Evolutionary conservation across 1,140 invertebrate genomes (phyloP).

Genomic region (Drosophila ironensis): DNA sequence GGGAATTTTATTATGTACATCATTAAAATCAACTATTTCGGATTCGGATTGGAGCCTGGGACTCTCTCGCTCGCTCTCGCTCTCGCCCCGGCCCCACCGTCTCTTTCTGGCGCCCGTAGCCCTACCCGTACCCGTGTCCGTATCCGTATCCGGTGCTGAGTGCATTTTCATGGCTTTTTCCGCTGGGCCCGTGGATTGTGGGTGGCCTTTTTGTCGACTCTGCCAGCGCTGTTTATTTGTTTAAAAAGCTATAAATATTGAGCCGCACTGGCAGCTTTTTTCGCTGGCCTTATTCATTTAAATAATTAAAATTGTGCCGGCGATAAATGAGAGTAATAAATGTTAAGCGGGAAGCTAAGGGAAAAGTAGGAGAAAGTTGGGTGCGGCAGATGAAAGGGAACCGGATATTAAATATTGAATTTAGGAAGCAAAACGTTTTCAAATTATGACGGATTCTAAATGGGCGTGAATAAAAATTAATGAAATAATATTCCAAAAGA

Average conservation of each 20-base stretch:
- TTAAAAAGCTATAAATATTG: conserved; percentile 82
- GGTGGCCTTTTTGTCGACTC: conserved; percentile 46
- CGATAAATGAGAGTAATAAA: conserved; percentile 44
- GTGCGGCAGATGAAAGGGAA: neutral
- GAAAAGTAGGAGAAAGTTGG: neutral
- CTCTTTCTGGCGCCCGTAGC: conserved; percentile 4
- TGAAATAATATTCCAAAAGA: too few relatives aligned
- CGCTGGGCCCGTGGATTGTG: conserved; percentile 32
- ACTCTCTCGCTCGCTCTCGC: conserved; percentile 44
- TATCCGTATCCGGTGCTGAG: conserved; percentile 35
- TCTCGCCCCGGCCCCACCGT: conserved; percentile 1
- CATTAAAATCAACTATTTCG: conserved; percentile 82
- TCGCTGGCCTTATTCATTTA: conserved; percentile 51
- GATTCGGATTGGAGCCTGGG: conserved; percentile 78
- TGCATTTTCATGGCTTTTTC: conserved; percentile 60
- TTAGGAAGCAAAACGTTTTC: neutral
- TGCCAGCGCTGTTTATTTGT: conserved; percentile 81
- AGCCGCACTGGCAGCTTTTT: conserved; percentile 41
- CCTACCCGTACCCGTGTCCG: neutral
- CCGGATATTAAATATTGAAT: conserved; percentile 1
- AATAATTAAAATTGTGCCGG: conserved; percentile 56
- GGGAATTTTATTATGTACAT: conserved; percentile 82
- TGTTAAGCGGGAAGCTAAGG: conserved; percentile 2
- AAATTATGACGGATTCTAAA: neutral
- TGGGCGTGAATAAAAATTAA: too few relatives aligned